A percentile compares a stretch with the other conserved stretches of the same genome.
Conservation (phyloP, 2,113 vertebrate genomes). For the Lipotes vexillifer region DNA sequence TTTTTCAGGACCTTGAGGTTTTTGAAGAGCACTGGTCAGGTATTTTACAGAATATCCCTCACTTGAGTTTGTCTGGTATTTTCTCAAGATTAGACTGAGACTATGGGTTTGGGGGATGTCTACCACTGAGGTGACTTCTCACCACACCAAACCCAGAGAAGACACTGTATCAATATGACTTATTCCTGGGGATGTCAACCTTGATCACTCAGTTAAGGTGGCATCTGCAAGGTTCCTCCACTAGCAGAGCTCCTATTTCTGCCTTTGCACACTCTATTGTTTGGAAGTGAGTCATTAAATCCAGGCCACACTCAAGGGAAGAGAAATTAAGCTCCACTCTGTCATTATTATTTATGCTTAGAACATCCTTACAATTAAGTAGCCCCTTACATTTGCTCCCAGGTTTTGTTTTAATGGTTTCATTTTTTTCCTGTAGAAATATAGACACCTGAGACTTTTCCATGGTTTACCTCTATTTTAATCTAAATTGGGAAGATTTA, state of each 20-base stretch:
- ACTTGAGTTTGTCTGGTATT: neutral
- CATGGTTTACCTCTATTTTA: neutral
- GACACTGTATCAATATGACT: neutral
- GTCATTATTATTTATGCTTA: neutral
- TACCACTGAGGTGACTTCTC: neutral
- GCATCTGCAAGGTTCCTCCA: neutral
- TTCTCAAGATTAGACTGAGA: neutral
- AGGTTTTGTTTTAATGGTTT: neutral
- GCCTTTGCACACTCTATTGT: neutral
- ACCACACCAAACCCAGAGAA: neutral
- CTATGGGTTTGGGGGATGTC: neutral
- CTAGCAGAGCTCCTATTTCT: neutral
- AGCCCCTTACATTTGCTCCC: neutral
- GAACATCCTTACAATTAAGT: neutral
- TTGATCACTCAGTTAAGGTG: neutral
- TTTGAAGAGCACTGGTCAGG: neutral
- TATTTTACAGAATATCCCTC: neutral
- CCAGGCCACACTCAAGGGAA: neutral
- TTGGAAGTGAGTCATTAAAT: neutral
- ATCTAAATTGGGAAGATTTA: no score
- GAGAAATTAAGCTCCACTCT: neutral
- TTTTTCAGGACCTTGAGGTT: neutral
- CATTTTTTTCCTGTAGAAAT: neutral
- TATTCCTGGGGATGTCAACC: neutral
- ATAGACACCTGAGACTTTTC: neutral